Evolutionary conservation across 2,797 vertebrate genomes (phyloP), one percentile per base, ranked within the genome.

Genomic region (Anabacerthia variegaticeps): DNA sequence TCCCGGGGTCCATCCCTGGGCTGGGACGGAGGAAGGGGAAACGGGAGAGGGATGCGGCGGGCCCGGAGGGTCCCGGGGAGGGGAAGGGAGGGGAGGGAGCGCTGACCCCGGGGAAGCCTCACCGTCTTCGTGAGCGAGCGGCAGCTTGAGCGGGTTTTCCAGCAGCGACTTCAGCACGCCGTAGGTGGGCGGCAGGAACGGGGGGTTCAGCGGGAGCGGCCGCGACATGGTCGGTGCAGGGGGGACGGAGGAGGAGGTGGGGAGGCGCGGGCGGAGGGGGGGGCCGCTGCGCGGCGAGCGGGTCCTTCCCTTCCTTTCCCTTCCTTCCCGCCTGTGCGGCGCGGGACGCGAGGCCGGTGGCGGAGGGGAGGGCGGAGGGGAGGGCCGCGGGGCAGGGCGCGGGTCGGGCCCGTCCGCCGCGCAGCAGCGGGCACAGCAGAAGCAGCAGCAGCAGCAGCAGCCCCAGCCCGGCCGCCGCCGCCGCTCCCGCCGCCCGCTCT

Each of bases 101-200:
- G n/a, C 14, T 16, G 55, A 7, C 55, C n/a, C 69, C 36, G 12
- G 68, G 65, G 34, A 51, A 79, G 54, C 69, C 97, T 98, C 98
- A 99, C 99, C 99, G 98, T 99, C 99, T 73, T 99, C 98, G 43
- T 99, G 99, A 65, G 99, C 98, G 93, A 99, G 99, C 52, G 99
- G 99, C 95, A 99, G 98, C 97, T 99, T 99, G 87, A 99, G 98
- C 9, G 99, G 99, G 88, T 99, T 99, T 92, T 99, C 99, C 98
- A 99, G 98, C 94, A 99, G 98, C 55, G 99, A 99, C 93, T 99
- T 99, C 81, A 99, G 98, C 48, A 99, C 99, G 88, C 99, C 99
- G 95, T 99, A 99, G 48, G 98, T 98, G 96, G 99, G 99, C 96
- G 99, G 99, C 97, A 99, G 98, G 97, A 99, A 99, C 97, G 98